Percentiles rank a stretch among this genome's conserved stretches.
phyloP scores from a whole-genome alignment of 2,888 invertebrate genomes.

The Suillia variegata region DNA sequence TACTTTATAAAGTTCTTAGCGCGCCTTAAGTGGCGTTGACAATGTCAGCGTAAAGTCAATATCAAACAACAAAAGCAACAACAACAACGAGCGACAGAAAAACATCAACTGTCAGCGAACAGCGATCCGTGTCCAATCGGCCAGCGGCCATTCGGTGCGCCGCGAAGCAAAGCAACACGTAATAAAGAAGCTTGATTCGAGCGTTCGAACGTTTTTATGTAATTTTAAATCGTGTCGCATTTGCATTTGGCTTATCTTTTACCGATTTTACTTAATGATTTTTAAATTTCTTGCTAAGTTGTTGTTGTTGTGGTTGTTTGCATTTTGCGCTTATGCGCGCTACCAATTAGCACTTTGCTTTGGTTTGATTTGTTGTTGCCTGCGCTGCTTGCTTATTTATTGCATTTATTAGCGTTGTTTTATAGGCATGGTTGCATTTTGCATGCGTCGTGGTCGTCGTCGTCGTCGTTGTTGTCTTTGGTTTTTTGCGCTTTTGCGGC shows the following conservation, averaged over 20 bases:
- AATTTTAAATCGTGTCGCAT: neutral
- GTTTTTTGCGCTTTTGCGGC: too few relatives aligned
- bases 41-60: conserved; percentile 1
- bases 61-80: neutral
- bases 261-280: neutral
- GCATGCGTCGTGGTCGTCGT: too few relatives aligned
- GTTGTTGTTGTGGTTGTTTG: neutral
- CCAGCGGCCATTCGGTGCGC: too few relatives aligned
- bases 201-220: neutral
- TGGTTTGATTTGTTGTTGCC: too few relatives aligned
- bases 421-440: too few relatives aligned
- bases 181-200: neutral
- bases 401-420: too few relatives aligned
- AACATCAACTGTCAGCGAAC: too few relatives aligned
- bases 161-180: neutral
- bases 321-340: too few relatives aligned
- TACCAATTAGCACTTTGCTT: neutral
- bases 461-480: too few relatives aligned
- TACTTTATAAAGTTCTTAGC: too few relatives aligned
- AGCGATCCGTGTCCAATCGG: too few relatives aligned
- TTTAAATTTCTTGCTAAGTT: neutral
- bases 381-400: too few relatives aligned
- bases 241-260: neutral
- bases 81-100: neutral
- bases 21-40: neutral